phyloP scores from a whole-genome alignment of 1,140 invertebrate genomes.

The Cyphomyrmex costatus region DNA sequence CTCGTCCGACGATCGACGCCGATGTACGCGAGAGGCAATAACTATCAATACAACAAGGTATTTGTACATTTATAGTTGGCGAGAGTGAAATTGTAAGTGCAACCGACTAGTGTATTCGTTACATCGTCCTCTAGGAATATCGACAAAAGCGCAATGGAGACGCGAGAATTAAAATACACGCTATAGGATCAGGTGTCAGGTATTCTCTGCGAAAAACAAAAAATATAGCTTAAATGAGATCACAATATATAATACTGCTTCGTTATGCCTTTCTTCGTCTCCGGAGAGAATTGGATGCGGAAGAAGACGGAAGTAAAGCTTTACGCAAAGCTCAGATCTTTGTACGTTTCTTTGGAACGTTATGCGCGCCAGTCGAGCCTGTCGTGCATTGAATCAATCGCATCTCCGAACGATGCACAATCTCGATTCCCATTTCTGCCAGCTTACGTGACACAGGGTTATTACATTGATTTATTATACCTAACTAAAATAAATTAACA shows the following conservation, averaged over 20 bases:
- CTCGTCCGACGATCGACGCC: conserved; percentile 19
- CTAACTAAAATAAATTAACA: conserved; percentile 35
- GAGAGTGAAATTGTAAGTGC: conserved; percentile 20
- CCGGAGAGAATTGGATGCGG: conserved; percentile 44
- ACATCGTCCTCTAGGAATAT: background rate
- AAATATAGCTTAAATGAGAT: conserved; percentile 72
- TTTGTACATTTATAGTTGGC: conserved; percentile 62
- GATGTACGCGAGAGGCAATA: background rate
- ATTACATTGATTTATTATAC: conserved; percentile 5
- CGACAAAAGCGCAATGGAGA: background rate
- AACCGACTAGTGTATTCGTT: background rate
- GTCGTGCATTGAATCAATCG: background rate
- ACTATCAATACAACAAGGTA: conserved; percentile 37
- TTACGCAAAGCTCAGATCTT: conserved; percentile 22
- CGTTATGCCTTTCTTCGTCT: conserved; percentile 70
- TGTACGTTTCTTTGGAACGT: conserved; percentile 36
- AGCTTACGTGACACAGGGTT: background rate
- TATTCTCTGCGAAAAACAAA: conserved; percentile 34
- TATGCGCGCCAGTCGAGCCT: conserved; percentile 8
- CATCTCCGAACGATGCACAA: conserved; percentile 9
- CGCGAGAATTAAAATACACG: conserved; percentile 28
- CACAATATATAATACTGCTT: conserved; percentile 84
- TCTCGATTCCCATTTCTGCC: conserved; percentile 20
- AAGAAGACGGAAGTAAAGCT: conserved; percentile 16
- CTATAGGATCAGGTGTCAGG: conserved; percentile 1